These are phyloP conservation scores for Drosophila testacea DNA, from an alignment of 2,888 invertebrate genomes.

Conservation along the genomic window DNA sequence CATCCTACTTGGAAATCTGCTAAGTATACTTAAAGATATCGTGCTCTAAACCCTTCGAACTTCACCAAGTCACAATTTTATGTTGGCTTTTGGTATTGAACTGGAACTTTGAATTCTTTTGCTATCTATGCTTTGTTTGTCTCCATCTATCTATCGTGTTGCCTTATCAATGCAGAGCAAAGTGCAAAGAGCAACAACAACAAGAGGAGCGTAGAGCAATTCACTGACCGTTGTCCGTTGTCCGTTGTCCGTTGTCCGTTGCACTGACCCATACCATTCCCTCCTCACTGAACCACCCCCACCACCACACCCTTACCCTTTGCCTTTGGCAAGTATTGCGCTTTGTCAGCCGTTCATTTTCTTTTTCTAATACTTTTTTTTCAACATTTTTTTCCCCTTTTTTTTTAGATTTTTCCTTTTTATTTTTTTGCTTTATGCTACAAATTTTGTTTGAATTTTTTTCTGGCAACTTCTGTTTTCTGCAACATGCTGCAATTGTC, in stretches of 20 bases:
- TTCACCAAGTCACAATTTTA: too few species aligned
- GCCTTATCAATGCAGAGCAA: slow-evolving; percentile 16
- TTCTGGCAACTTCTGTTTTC: slow-evolving; percentile 51
- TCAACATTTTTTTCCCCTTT: slow-evolving; percentile 8
- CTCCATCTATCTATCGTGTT: neutral
- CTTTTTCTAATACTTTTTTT: slow-evolving; percentile 1
- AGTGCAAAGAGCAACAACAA: slow-evolving; percentile 20
- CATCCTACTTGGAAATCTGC: too few species aligned
- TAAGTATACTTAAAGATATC: too few species aligned
- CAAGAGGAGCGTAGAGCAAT: slow-evolving; percentile 1
- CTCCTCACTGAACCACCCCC: neutral
- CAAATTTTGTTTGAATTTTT: slow-evolving; percentile 47
- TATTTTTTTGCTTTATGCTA: slow-evolving; percentile 58
- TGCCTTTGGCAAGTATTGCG: slow-evolving; percentile 27
- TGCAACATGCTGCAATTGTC: slow-evolving; percentile 79
- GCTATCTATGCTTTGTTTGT: neutral
- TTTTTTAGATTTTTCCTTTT: slow-evolving; percentile 6
- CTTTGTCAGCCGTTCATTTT: slow-evolving; percentile 52
- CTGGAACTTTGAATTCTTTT: neutral
- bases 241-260: slow-evolving; percentile 8
- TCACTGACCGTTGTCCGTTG: slow-evolving; percentile 3
- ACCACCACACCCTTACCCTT: neutral
- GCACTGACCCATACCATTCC: slow-evolving; percentile 2
- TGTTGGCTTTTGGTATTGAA: too few species aligned
- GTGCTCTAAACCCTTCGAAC: too few species aligned